phyloP scores from a whole-genome alignment of 1,140 invertebrate species.

The Drosophila funebris region DNA sequence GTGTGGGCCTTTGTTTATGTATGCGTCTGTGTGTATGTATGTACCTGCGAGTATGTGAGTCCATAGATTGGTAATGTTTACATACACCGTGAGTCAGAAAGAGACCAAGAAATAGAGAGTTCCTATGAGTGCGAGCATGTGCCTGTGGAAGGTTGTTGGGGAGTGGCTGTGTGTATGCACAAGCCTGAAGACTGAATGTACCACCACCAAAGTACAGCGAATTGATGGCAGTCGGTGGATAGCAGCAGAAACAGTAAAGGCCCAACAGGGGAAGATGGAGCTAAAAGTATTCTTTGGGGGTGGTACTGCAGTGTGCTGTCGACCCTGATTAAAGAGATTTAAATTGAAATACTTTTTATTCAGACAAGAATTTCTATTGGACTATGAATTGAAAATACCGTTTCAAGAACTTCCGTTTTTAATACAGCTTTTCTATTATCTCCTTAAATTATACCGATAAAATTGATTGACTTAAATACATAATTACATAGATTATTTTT shows the following conservation, averaged over 20 bases:
- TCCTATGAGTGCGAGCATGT: neutral
- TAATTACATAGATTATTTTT: neutral
- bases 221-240: slow-evolving; percentile 17
- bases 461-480: neutral
- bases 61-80: slow-evolving; percentile 33
- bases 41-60: slow-evolving; percentile 16
- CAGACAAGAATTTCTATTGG: neutral
- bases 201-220: slow-evolving; percentile 41
- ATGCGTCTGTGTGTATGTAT: neutral
- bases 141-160: neutral
- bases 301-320: neutral
- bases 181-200: slow-evolving; percentile 11
- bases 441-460: neutral
- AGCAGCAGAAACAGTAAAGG: neutral
- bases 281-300: slow-evolving; percentile 23
- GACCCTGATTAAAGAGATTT: slow-evolving; percentile 50
- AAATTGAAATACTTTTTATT: slow-evolving; percentile 39
- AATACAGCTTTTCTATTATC: slow-evolving; percentile 6
- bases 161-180: slow-evolving; percentile 7
- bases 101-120: slow-evolving; percentile 4
- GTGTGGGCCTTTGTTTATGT: slow-evolving; percentile 7
- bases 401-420: neutral
- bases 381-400: neutral
- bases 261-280: slow-evolving; percentile 29
- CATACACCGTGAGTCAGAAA: slow-evolving; percentile 21